A percentile compares a stretch with the other conserved stretches of the same genome.
Evolutionary conservation across 2,797 vertebrate genomes (phyloP).

Genomic region (Margarornis squamiger): DNA sequence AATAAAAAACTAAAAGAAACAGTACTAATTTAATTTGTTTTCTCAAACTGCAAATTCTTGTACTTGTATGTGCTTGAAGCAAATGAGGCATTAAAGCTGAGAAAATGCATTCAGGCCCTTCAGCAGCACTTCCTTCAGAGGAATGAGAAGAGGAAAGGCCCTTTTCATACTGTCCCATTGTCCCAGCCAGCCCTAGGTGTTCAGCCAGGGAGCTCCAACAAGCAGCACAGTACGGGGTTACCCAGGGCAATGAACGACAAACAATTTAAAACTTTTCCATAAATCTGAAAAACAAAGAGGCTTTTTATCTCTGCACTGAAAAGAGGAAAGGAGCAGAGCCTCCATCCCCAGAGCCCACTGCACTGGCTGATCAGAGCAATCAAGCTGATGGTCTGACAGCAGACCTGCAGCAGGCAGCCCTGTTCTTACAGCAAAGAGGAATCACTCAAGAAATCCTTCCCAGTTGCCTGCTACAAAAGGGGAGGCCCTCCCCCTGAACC

Average conservation of each 20-base stretch:
- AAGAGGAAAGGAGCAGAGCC: neutral
- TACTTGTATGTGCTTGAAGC: neutral
- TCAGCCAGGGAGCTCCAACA: constrained; percentile 1
- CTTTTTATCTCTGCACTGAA: constrained; percentile 32
- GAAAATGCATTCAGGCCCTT: neutral
- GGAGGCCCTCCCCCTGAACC: neutral
- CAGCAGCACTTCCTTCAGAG: neutral
- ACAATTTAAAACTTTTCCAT: constrained; percentile 47
- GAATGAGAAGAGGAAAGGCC: neutral
- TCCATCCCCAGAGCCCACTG: neutral
- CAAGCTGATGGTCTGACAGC: neutral
- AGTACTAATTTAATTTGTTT: constrained; percentile 58
- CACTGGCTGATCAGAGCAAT: constrained; percentile 13
- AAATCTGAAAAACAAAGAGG: constrained; percentile 54
- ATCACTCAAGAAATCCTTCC: neutral
- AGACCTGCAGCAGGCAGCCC: neutral
- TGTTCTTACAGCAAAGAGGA: neutral
- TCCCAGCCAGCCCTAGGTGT: constrained; percentile 12
- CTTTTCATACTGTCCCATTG: neutral
- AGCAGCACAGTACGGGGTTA: constrained; percentile 1
- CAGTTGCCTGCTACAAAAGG: neutral
- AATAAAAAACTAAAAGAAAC: neutral
- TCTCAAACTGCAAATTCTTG: constrained; percentile 42
- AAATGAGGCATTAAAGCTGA: constrained; percentile 32
- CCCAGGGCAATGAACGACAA: neutral